These are phyloP conservation scores for Pachyseris speciosa DNA, from an alignment of 64 coral and sea anemone genomes.

Conservation along the genomic window DNA sequence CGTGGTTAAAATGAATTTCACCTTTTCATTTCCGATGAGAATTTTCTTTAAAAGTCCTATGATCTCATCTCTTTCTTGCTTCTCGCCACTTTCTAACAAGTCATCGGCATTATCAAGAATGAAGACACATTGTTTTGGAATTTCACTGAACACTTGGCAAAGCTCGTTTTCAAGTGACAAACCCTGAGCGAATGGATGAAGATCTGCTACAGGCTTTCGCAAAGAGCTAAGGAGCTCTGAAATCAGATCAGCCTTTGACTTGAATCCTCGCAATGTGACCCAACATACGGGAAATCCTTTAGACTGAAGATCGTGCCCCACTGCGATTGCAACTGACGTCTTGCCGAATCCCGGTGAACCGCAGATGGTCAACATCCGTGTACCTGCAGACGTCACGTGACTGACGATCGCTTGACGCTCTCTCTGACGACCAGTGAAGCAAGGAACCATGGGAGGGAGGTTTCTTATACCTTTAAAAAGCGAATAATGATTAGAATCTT, in stretches of 20 bases:
- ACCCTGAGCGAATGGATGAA: neutral
- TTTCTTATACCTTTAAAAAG: too few species aligned
- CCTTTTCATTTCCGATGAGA: conserved; percentile 3
- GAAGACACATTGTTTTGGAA: too few species aligned
- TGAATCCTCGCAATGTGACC: conserved; percentile 37
- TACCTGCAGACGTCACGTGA: neutral
- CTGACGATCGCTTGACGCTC: neutral
- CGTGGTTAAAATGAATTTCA: neutral
- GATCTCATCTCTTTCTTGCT: neutral
- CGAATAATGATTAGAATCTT: too few species aligned
- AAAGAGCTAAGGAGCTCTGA: neutral
- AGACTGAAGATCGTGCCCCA: too few species aligned
- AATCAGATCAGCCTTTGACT: neutral
- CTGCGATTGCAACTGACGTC: too few species aligned
- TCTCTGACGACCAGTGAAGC: conserved; percentile 44
- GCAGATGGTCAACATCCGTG: neutral
- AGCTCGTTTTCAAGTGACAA: too few species aligned
- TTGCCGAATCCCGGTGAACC: too few species aligned
- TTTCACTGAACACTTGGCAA: too few species aligned
- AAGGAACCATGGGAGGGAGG: neutral
- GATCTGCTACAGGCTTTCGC: neutral
- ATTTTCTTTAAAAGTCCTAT: neutral
- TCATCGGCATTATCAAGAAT: too few species aligned
- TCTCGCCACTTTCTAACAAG: neutral
- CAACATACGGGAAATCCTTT: too few species aligned